These are phyloP conservation scores for Neopipo cinnamomea DNA, from an alignment of 2,113 vertebrate genomes.

Conservation along the genomic window DNA sequence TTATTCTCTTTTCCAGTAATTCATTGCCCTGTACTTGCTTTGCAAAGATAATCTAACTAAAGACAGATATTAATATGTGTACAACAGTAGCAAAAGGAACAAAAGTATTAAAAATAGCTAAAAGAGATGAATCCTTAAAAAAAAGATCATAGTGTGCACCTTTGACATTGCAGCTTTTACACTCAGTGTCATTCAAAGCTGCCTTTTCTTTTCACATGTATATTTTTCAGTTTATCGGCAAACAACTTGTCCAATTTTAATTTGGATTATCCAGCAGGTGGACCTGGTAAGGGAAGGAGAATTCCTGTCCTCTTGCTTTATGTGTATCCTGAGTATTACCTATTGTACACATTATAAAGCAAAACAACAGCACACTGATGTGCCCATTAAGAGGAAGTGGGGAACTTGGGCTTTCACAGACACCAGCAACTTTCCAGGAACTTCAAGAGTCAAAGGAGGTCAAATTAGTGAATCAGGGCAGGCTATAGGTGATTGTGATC, in stretches of 20 bases:
- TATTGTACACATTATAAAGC: neutral
- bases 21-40: neutral
- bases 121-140: neutral
- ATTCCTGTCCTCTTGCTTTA: neutral
- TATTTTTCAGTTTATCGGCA: neutral
- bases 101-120: neutral
- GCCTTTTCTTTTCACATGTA: neutral
- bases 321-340: neutral
- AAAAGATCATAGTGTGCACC: neutral
- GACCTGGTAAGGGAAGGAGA: neutral
- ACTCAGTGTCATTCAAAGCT: neutral
- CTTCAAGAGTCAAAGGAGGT: neutral
- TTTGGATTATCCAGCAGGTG: neutral
- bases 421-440: slow-evolving; percentile 15
- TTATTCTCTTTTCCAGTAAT: neutral
- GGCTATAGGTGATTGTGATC: neutral
- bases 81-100: neutral
- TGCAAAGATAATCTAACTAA: neutral
- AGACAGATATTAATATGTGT: neutral
- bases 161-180: neutral
- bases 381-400: neutral
- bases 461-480: neutral
- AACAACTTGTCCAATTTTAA: neutral
- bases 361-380: neutral
- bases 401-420: neutral